These are phyloP conservation scores for Paracanthobrama guichenoti DNA, from an alignment of 2,113 vertebrate genomes.

Conservation along the genomic window DNA sequence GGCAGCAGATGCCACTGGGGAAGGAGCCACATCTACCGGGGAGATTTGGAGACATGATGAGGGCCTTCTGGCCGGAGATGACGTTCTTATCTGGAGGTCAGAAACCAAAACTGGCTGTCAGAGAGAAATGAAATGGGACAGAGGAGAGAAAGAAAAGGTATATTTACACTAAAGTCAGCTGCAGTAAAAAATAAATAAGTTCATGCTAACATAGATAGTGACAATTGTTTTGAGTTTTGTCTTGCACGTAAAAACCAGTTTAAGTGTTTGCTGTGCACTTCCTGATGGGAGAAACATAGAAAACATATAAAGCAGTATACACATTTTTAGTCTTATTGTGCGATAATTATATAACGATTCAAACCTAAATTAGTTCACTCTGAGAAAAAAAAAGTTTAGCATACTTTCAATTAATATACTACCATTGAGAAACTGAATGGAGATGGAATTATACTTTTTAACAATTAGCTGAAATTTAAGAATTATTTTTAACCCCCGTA, in stretches of 20 bases:
- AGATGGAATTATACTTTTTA: no score
- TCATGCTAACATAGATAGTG: background rate
- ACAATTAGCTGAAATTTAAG: background rate
- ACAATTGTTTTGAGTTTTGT: background rate
- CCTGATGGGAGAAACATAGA: background rate
- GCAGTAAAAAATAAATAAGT: background rate
- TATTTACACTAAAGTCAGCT: background rate
- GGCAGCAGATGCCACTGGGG: constrained; percentile 58
- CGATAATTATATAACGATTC: background rate
- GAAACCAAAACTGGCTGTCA: constrained; percentile 79
- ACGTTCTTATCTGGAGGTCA: constrained; percentile 86
- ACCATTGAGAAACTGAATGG: no score
- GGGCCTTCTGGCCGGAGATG: constrained; percentile 89
- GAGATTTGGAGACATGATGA: constrained; percentile 85
- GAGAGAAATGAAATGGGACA: background rate
- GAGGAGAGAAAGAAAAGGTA: background rate
- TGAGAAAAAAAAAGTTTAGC: no score
- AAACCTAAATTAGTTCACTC: background rate
- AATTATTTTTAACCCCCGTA: background rate
- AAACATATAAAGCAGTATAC: background rate
- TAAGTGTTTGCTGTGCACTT: background rate
- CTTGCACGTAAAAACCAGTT: background rate
- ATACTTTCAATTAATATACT: no score
- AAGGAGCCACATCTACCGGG: constrained; percentile 67
- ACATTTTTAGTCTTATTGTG: background rate